Conservation (phyloP, 2,888 invertebrate species). For the Drosophila pseudotalamancana region DNA sequence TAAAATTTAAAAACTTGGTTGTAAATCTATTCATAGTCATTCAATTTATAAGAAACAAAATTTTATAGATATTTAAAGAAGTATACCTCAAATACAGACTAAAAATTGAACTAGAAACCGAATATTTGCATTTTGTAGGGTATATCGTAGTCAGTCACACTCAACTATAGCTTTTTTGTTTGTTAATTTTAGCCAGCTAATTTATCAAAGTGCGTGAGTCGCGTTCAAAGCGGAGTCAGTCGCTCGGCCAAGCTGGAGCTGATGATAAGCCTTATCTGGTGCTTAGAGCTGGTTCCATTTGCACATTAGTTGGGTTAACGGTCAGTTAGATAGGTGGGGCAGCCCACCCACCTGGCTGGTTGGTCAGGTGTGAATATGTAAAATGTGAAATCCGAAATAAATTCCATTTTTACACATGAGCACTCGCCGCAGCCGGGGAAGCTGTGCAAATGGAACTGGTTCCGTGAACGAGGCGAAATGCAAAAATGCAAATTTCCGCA, state of each 20-base stretch:
- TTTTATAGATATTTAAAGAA: too few relatives aligned
- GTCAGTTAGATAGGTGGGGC: neutral
- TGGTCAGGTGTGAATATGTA: slow-evolving; percentile 44
- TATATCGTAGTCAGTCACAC: neutral
- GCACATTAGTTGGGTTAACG: slow-evolving; percentile 36
- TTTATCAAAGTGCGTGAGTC: slow-evolving; percentile 33
- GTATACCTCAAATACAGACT: neutral
- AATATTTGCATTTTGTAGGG: neutral
- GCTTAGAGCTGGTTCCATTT: slow-evolving; percentile 34
- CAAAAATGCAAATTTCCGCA: slow-evolving; percentile 73
- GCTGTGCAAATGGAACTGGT: slow-evolving; percentile 28
- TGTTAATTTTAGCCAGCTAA: neutral
- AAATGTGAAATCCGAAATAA: slow-evolving; percentile 62
- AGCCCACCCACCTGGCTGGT: neutral
- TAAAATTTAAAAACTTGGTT: neutral
- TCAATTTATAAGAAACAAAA: neutral
- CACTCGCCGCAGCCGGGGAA: slow-evolving; percentile 13
- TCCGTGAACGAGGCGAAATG: slow-evolving; percentile 54
- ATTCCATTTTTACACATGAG: slow-evolving; percentile 63
- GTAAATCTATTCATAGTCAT: neutral
- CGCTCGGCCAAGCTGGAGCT: slow-evolving; percentile 13
- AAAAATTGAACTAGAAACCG: neutral
- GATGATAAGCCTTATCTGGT: slow-evolving; percentile 45
- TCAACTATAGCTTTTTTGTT: neutral
- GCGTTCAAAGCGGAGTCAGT: slow-evolving; percentile 1